phyloP scores from a whole-genome alignment of 2,113 vertebrate species.

The Gnathonemus longibarbis region DNA sequence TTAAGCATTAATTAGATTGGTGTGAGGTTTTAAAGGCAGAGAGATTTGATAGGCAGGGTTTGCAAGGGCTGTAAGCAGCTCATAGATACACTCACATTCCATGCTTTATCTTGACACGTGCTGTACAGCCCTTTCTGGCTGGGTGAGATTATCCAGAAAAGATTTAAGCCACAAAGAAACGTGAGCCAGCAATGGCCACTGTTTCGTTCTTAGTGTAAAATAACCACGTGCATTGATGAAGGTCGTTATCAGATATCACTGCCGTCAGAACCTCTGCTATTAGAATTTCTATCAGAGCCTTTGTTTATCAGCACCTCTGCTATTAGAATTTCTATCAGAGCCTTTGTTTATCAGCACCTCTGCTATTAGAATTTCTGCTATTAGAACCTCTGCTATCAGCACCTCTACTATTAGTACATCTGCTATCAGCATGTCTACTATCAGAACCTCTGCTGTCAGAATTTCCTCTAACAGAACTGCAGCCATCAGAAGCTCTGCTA shows the following conservation, averaged over 20 bases:
- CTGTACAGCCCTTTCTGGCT: neutral
- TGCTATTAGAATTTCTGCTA: neutral
- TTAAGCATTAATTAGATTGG: slow-evolving; percentile 50
- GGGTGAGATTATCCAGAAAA: neutral
- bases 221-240: neutral
- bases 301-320: neutral
- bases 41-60: slow-evolving; percentile 29
- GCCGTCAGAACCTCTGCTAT: neutral
- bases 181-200: neutral
- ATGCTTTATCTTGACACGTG: neutral
- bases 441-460: neutral
- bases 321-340: neutral
- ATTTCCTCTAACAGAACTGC: neutral
- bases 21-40: slow-evolving; percentile 15
- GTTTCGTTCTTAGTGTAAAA: neutral
- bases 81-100: slow-evolving; percentile 20
- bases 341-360: neutral
- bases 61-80: slow-evolving; percentile 15
- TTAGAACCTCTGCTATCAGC: neutral
- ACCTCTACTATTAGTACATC: neutral
- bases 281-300: neutral
- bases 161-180: neutral
- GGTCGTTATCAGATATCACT: neutral
- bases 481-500: neutral
- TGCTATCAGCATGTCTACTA: neutral